Evolutionary conservation across 2,888 invertebrate species (phyloP), one percentile per base, ranked within the genome.

Genomic region (Drosophila parthenogenetica): DNA sequence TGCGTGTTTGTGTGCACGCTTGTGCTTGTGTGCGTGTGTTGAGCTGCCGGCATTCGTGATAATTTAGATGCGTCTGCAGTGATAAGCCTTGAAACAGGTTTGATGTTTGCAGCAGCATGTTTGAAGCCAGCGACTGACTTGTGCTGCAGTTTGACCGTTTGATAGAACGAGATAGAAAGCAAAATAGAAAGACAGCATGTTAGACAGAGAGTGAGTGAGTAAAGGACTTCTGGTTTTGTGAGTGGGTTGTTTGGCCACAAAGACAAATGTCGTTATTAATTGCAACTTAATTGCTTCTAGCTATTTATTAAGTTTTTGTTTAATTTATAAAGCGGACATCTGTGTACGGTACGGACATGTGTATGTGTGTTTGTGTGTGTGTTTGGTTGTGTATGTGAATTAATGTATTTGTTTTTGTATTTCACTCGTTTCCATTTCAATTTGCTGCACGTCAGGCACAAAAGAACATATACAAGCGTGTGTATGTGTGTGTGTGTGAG

Each of bases 251-350:
- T 39, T 61, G 57, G 49, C 17, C 51, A 54, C 64, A 65, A 79
- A 61, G 61, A 64, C 69, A 76, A 54, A 79, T 69, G 70, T 80
- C 78, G 70, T 87, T 89, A 87, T 87, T 87, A 86, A 86, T 86
- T 86, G 89, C 85, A 86, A 81, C 82, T 76, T 73, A 57, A 77
- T 73, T 59, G 85, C 85, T 77, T 59, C 57, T 50, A 79, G 85
- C 79, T 86, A 84, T 87, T 81, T 86, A 86, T 74, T 81, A 86
- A 89, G 81, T 85, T 89, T 89, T 89, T 84, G 87, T 86, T 89
- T 81, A 77, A 89, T 87, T 84, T 87, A 87, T 84, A 81, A 79
- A 73, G 59, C 65, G 66, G 64, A 62, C 78, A 77, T 77, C 49
- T 63, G 48, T 63, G 62, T 45, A 37, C n/a, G 55, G 48, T 45